These are phyloP conservation scores for Eutrigla gurnardus DNA, from an alignment of 2,797 vertebrate species.

Conservation along the genomic window DNA sequence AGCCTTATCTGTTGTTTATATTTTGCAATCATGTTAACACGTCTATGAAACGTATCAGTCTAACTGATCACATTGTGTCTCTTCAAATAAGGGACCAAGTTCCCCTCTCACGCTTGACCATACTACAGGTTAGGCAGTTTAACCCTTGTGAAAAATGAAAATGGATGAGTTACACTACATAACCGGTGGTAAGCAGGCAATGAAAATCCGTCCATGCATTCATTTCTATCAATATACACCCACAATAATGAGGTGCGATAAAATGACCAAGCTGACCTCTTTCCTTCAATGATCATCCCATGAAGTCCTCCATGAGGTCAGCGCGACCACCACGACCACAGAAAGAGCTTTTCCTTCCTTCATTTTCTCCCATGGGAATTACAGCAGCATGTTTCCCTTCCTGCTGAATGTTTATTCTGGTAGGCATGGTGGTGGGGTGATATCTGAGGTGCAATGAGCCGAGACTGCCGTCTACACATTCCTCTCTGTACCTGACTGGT, in stretches of 20 bases:
- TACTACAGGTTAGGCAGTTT: conserved; percentile 29
- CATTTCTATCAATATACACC: conserved; percentile 48
- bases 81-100: conserved; percentile 6
- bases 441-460: conserved; percentile 70
- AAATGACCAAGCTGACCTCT: conserved; percentile 53
- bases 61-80: conserved; percentile 23
- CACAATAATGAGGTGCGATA: conserved; percentile 54
- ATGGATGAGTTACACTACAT: conserved; percentile 2
- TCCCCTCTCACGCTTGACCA: conserved; percentile 26
- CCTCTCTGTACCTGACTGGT: conserved; percentile 64
- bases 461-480: conserved; percentile 63
- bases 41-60: conserved; percentile 16
- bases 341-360: conserved; percentile 35
- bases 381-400: conserved; percentile 56
- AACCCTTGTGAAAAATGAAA: conserved; percentile 25
- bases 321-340: conserved; percentile 56
- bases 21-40: conserved; percentile 10
- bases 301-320: conserved; percentile 63
- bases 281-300: conserved; percentile 47
- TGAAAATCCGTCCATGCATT: conserved; percentile 23
- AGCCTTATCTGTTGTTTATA: conserved; percentile 26
- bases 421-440: conserved; percentile 71
- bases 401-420: conserved; percentile 63
- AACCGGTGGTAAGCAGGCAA: conserved; percentile 22
- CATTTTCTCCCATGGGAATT: conserved; percentile 64